Evolutionary conservation across 2,888 invertebrate species (phyloP).

Genomic region (Latrodectus hesperus): DNA sequence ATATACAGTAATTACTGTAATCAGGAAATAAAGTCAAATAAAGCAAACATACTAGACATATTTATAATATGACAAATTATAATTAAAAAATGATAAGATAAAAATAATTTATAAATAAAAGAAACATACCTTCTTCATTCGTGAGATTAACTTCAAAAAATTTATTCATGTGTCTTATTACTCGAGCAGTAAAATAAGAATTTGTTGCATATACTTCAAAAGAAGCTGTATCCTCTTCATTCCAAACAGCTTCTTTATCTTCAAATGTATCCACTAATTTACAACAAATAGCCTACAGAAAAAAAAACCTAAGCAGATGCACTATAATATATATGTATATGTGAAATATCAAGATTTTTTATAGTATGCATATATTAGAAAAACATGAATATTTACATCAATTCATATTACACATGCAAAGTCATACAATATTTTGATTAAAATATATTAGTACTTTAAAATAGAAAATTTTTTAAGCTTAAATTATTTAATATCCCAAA

Average conservation of each 20-base stretch:
- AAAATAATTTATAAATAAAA: too few species aligned
- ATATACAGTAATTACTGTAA: too few species aligned
- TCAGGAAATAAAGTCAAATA: too few species aligned
- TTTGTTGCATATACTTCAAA: slow-evolving; percentile 12
- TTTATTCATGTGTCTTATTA: neutral
- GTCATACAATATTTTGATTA: too few species aligned
- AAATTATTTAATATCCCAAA: too few species aligned
- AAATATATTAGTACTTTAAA: too few species aligned
- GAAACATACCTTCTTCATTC: neutral
- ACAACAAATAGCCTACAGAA: slow-evolving; percentile 39
- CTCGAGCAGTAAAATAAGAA: neutral
- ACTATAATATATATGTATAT: neutral
- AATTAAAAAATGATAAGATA: too few species aligned
- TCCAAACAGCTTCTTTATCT: slow-evolving; percentile 25
- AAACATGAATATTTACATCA: neutral
- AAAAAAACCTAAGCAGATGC: neutral
- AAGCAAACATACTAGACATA: too few species aligned
- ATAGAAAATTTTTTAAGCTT: too few species aligned
- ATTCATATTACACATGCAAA: neutral
- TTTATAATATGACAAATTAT: too few species aligned
- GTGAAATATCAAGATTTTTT: too few species aligned
- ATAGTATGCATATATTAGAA: too few species aligned
- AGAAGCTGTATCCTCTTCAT: slow-evolving; percentile 20
- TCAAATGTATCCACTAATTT: slow-evolving; percentile 18
- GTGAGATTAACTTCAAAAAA: neutral